Evolutionary conservation across 2,113 vertebrate genomes (phyloP), one percentile per base, ranked within the genome.

Genomic region (Erinaceus europaeus): DNA sequence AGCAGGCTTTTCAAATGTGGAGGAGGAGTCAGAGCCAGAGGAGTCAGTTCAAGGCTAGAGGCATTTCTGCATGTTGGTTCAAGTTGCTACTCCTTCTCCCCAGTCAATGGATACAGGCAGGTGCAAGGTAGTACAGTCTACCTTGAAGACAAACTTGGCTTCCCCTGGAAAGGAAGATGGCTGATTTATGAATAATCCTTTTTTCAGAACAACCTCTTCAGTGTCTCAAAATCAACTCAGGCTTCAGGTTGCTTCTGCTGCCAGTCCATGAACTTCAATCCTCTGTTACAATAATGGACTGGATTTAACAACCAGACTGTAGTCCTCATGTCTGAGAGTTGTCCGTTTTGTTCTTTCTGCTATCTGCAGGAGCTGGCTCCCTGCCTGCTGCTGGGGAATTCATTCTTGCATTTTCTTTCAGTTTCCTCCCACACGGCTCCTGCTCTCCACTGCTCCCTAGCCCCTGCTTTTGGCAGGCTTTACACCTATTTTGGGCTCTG

Each of bases 401-500:
- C 85, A n/a, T 65, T 81, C 42, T 4, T 27, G 48, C 44, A 57
- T 57, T 81, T 91, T 75, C 65, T 90, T 55, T 48, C 34, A 9
- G 75, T 38, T 89, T 90, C 78, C 75, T 92, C 69, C 86, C 81
- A 44, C 55, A 10, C 2, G 18, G 29, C 84, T 74, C 50, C 34
- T 42, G 68, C 84, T 85, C 71, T 86, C 69, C 27, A 18, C 32
- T 64, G 80, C 38, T 42, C 21, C 36, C 38, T 23, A 13, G 4
- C 36, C 65, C 20, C 25, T 71, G 84, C 53, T 81, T 46, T 62
- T 91, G 90, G 94, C 91, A 90, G 76, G 38, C 67, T 52, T 85
- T 38, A 36, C 59, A 75, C 85, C 88, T 84, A 90, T 87, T 90
- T 74, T 42, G 89, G 84, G 89, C 87, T 85, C 82, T 68, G 59